Evolutionary conservation across 2,888 invertebrate species (phyloP).

Genomic region (Dolomedes plantarius): DNA sequence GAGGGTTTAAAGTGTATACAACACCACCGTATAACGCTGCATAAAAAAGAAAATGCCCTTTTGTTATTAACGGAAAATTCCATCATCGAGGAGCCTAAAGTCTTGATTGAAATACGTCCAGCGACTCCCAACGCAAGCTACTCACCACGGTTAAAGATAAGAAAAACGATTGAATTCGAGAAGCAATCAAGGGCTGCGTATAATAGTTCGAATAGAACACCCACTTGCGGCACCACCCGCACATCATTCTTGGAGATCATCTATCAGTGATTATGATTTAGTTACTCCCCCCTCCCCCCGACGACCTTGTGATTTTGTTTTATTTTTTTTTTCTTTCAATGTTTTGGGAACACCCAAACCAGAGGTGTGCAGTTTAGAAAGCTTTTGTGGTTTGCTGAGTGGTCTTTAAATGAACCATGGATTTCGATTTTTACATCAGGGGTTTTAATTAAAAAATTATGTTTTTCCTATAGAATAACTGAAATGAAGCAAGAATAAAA

Average conservation of each 20-base stretch:
- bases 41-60: not conserved
- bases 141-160: slow-evolving; percentile 30
- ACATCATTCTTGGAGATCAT: slow-evolving; percentile 54
- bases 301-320: not conserved
- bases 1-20: not conserved
- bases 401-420: no score
- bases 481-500: no score
- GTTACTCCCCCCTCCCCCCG: not conserved
- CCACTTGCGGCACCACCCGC: slow-evolving; percentile 62
- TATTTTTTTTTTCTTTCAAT: not conserved
- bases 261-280: slow-evolving; percentile 27
- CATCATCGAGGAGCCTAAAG: not conserved
- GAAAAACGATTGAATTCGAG: not conserved
- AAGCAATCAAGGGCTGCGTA: not conserved
- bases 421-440: no score
- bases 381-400: not conserved
- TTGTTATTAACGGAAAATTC: not conserved
- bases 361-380: not conserved
- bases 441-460: no score
- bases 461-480: no score
- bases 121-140: slow-evolving; percentile 29
- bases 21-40: not conserved
- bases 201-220: slow-evolving; percentile 24
- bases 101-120: slow-evolving; percentile 47
- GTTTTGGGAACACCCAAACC: not conserved